Percentiles rank a stretch among this genome's conserved stretches.
phyloP scores from a whole-genome alignment of 2,113 vertebrate genomes.

The Paracanthobrama guichenoti region DNA sequence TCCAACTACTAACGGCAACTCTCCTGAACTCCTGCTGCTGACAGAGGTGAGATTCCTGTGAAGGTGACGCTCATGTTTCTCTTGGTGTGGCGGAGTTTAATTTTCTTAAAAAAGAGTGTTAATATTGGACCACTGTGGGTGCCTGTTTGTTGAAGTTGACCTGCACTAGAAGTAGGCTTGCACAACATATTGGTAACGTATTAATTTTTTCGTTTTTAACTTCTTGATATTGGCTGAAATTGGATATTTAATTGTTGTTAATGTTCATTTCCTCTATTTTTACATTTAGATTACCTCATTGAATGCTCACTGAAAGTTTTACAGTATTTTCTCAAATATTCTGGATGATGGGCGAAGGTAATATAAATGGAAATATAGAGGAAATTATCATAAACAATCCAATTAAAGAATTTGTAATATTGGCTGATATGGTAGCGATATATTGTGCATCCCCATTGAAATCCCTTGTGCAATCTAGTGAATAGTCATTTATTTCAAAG shows the following conservation, averaged over 20 bases:
- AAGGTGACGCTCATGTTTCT: background rate
- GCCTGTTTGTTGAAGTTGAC: background rate
- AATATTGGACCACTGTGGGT: background rate
- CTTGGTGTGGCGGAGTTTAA: background rate
- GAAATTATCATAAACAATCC: background rate
- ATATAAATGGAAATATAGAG: background rate
- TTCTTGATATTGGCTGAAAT: background rate
- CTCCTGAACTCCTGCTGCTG: slow-evolving; percentile 62
- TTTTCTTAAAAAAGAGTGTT: background rate
- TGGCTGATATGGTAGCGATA: background rate
- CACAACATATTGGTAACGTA: background rate
- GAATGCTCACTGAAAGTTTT: background rate
- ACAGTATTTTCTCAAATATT: too few species aligned
- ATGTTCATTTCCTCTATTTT: background rate
- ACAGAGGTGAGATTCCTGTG: slow-evolving; percentile 70
- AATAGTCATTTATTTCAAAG: background rate
- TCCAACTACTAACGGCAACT: background rate
- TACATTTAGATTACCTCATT: background rate
- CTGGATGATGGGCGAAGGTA: too few species aligned
- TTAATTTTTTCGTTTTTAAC: background rate
- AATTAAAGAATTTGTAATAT: background rate
- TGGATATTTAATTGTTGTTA: background rate
- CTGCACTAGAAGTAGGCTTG: background rate
- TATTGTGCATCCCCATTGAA: background rate
- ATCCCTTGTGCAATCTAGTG: background rate